Evolutionary conservation across 2,888 invertebrate species (phyloP), one percentile per base, ranked within the genome.

Genomic region (Cataglyphis albicans): DNA sequence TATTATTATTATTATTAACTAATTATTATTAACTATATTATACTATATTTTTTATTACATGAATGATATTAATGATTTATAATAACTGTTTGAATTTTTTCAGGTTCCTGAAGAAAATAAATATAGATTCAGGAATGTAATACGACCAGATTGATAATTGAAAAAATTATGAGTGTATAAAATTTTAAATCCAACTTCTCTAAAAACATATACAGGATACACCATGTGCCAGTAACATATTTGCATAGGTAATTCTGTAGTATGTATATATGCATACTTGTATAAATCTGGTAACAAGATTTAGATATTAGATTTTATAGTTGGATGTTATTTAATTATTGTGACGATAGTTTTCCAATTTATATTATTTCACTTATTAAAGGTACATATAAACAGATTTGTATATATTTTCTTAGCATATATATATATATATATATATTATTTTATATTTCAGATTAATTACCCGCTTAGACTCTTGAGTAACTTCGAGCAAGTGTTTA

Each of bases 361-460:
- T 48, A 21, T 41, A 41, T 15, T 3, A 41, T 76, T 67, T 55
- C 1, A 41, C 18, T n/a, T 52, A n/a, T 52, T 76, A 64, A 12
- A 76, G 25, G 48, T 59, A 59, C 5, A 57, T 15, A 32, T 41
- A 61, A 15, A 38, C 1, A 21, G 10, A 21, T 48, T 48, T 18
- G 38, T 4, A 29, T 9, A 76, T 12, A 55, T 15, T 57, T 76
- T 76, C 57, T 67, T 41, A 76, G 67, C 12, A 38, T 67, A 67
- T 67, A 10, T 76, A 25, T 25, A 25, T 25, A 25, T 25, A 25
- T 25, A n/a, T n/a, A 15, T 65, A 15, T 65, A 15, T 41, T 59
- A 32, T 73, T 82, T 81, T 55, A 21, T 52, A 83, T 90, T 91
- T 64, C 88, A 90, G 90, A 84, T 76, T 80, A 82, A 86, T 86